Evolutionary conservation across 2,888 invertebrate species (phyloP), one percentile per base, ranked within the genome.

Genomic region (Steinernema carpocapsae): DNA sequence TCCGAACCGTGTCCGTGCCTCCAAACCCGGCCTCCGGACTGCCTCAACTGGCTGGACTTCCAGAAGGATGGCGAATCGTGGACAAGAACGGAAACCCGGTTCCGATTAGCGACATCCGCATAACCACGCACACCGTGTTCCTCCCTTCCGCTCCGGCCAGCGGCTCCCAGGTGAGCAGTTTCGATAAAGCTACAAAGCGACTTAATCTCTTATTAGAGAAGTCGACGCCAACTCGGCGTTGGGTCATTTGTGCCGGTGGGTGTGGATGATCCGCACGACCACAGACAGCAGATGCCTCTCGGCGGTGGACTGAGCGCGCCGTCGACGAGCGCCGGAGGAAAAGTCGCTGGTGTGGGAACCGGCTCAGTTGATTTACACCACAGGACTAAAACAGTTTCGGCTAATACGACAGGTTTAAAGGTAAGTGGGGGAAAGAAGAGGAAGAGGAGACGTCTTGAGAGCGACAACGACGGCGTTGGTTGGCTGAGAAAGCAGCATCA

Each of bases 351-450:
- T 32, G 64, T 64, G 12, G 64, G 64, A 64, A 64, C 64, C 17
- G 64, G 64, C 64, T 64, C 64, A 26, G 64, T 64, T 19, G 64
- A 64, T 32, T 64, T 64, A 26, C 64, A 64, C 32, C 64, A 64
- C 14, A 29, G 64, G 14, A 64, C 29, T 64, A 64, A 64, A 32
- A 64, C 64, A 32, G 64, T 64, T 32, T 64, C 64, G 26, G 64
- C 29, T 32, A 64, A 64, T 29, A 64, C 64, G 17, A 64, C 64
- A 17, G 64, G 64, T 64, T 32, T 64, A 64, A 29, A 32, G 32
- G 64, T 64, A 29, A 64, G 64, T 17, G 4, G 17, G 17, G 19
- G 19, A 48, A 48, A n/a, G 51, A 51, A n/a, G 51, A 19, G n/a
- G 6, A 19, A 51, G 43, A 43, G 10, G 48, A 48, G 48, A 48